These are phyloP conservation scores for Myotis findleyi DNA, from an alignment of 2,797 vertebrate species.

Conservation along the genomic window DNA sequence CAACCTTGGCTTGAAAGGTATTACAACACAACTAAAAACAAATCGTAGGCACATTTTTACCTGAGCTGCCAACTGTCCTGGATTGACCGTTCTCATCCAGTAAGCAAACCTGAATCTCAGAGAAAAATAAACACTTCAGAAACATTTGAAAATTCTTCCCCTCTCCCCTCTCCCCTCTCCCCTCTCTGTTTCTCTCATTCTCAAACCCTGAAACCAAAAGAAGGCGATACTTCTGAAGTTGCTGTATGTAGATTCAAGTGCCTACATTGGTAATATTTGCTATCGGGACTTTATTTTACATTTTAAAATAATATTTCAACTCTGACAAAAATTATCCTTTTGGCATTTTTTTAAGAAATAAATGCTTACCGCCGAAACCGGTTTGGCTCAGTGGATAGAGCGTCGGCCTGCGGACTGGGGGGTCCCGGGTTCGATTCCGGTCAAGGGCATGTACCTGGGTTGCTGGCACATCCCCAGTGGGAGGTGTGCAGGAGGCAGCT, in stretches of 20 bases:
- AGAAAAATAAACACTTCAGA: constrained; percentile 58
- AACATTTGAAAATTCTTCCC: background rate
- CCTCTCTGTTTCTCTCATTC: background rate
- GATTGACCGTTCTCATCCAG: constrained; percentile 42
- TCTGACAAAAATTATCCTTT: constrained; percentile 78
- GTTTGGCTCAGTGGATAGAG: no score
- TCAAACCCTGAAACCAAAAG: constrained; percentile 55
- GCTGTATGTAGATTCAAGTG: constrained; percentile 60
- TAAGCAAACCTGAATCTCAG: constrained; percentile 48
- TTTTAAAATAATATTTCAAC: constrained; percentile 85
- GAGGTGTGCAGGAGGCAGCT: no score
- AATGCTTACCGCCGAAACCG: constrained; percentile 82
- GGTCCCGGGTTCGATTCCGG: no score
- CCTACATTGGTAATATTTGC: constrained; percentile 78
- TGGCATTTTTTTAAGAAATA: constrained; percentile 84
- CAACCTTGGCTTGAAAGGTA: constrained; percentile 32
- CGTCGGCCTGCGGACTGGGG: no score
- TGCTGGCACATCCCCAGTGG: no score
- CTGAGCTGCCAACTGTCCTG: constrained; percentile 58
- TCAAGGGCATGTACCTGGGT: no score
- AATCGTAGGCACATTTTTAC: constrained; percentile 42
- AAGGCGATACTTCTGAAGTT: constrained; percentile 59
- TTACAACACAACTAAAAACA: constrained; percentile 69
- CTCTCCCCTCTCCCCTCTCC: no score
- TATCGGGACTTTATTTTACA: constrained; percentile 74